These are phyloP conservation scores for Tenodera sinensis DNA, from an alignment of 2,888 invertebrate genomes.

Conservation along the genomic window DNA sequence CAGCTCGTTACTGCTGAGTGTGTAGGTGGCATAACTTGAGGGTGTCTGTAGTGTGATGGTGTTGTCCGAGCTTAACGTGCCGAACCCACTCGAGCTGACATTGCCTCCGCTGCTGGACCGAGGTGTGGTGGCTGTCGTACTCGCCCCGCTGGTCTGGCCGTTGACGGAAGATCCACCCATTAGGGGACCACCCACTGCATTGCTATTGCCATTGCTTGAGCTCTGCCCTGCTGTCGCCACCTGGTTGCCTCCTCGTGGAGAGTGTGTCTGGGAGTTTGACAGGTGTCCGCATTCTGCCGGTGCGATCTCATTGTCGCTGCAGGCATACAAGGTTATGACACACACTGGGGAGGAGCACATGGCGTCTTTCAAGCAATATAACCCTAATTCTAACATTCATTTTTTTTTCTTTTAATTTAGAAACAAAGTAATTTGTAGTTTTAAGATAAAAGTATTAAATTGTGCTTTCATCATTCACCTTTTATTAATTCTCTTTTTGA, in stretches of 20 bases:
- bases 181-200: constrained; percentile 35
- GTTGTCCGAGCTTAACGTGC: constrained; percentile 13
- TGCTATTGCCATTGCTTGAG: constrained; percentile 28
- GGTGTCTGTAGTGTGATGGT: constrained; percentile 22
- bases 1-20: constrained; percentile 51
- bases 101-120: constrained; percentile 42
- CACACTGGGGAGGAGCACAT: not conserved
- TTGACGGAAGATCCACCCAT: constrained; percentile 30
- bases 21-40: constrained; percentile 31
- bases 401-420: not conserved
- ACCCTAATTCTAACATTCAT: not conserved
- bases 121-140: constrained; percentile 29
- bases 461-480: not conserved
- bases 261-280: constrained; percentile 44
- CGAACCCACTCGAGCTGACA: constrained; percentile 39
- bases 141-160: constrained; percentile 18
- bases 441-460: not conserved
- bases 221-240: constrained; percentile 16
- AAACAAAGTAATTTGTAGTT: not conserved
- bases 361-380: not conserved
- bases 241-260: constrained; percentile 21
- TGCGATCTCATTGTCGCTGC: constrained; percentile 45
- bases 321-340: not conserved
- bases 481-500: not conserved
- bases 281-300: constrained; percentile 47